Base-by-base conservation (phyloP, 1,140 invertebrate species). In the Rhagoletis pomonella region DNA sequence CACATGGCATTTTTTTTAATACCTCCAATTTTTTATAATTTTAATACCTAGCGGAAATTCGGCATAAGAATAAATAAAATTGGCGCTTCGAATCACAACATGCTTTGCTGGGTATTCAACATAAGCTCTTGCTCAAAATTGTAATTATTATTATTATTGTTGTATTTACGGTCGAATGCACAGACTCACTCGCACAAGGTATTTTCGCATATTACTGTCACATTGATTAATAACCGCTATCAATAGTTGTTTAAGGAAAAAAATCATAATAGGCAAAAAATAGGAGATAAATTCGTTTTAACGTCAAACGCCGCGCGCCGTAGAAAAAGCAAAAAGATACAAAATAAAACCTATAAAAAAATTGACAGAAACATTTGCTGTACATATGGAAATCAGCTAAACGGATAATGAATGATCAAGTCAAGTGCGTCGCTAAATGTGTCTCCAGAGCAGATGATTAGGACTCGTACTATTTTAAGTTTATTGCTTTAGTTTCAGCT, bases 351-450 rank as follows among this genome's bases (percentile, higher is more conserved):
- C 4, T 6, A 67, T 29, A 1, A 39, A 67, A 67, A 10, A 62
- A 62, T 14, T 4, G 2, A 62, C 4, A 29, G 73, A 17, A 55
- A 81, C 73, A 81, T 81, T 81, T 81, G 73, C 73, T 12, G 73
- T 9, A 19, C 73, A 81, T 42, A 81, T 81, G 73, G 5, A 12
- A 17, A 50, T 4, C 47, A 77, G 4, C 69, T 17, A 81, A 81
- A 81, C 47, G n/a, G 17, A 14, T 17, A 55, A 55, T n/a, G 19
- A 55, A 55, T n/a, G 19, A 81, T 81, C 73, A 81, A 55, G 73
- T 81, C 73, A 81, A 81, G 73, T 81, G 73, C 55, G 47, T 81
- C 73, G 73, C n/a, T 19, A 81, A 55, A 81, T 81, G 47, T 55
- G 50, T 55, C 29, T 29, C 47, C 73, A 19, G 44, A 81, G 44